Percentiles rank a stretch among this genome's conserved stretches.
phyloP scores from a whole-genome alignment of 2,113 vertebrate genomes.

The Ophthalmolycus amberensis region DNA sequence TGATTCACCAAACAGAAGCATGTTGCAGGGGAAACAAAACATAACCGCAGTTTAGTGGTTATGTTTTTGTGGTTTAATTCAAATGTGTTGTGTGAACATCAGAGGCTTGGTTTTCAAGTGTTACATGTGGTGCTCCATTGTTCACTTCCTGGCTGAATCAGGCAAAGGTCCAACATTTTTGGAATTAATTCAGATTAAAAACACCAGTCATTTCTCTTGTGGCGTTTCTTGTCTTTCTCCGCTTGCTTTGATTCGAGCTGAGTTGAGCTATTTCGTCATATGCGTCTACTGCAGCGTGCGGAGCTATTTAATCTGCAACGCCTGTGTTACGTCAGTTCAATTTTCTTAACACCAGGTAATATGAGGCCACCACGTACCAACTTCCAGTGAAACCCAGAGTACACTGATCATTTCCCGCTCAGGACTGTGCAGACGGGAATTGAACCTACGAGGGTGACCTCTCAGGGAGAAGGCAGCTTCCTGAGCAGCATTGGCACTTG shows the following conservation, averaged over 20 bases:
- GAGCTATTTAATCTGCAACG: no score
- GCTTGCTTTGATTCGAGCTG: no score
- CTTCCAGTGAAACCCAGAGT: neutral
- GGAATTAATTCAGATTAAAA: no score
- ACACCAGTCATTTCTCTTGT: no score
- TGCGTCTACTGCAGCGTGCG: no score
- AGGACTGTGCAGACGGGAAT: neutral
- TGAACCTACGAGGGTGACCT: neutral
- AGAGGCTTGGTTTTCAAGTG: neutral
- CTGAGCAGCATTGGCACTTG: neutral
- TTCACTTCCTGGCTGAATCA: no score
- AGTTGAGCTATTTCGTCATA: no score
- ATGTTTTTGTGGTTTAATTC: neutral
- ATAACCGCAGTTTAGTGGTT: conserved; percentile 9
- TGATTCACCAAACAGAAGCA: conserved; percentile 13
- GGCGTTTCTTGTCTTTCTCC: no score
- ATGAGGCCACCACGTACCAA: neutral
- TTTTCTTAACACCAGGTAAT: neutral
- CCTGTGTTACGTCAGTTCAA: no score
- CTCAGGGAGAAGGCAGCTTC: conserved; percentile 1
- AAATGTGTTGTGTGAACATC: neutral
- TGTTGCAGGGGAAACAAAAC: neutral
- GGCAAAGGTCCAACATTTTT: no score
- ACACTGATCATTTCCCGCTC: neutral
- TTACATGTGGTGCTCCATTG: no score